Evolutionary conservation across 2,113 vertebrate species (phyloP).

Genomic region (Irena cyanogastra): DNA sequence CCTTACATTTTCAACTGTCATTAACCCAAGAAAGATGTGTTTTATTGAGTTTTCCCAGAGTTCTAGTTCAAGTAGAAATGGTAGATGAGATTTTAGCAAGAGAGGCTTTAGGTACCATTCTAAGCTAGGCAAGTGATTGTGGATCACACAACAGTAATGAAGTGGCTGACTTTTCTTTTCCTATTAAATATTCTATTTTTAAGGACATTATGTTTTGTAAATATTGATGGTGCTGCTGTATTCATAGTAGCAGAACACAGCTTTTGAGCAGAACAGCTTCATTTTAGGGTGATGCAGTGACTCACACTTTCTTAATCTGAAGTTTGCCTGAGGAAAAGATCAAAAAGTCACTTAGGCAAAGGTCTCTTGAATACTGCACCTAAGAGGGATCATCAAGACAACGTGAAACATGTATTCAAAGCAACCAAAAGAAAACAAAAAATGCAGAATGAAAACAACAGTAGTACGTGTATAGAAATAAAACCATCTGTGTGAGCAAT

Average conservation of each 20-base stretch:
- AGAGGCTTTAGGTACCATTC: neutral
- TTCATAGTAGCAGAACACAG: neutral
- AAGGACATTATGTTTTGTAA: neutral
- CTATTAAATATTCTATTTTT: neutral
- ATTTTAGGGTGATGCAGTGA: conserved; percentile 39
- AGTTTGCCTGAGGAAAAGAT: conserved; percentile 66
- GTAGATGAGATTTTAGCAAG: neutral
- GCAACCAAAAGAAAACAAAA: conserved; percentile 9
- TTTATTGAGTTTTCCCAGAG: neutral
- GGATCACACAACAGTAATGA: neutral
- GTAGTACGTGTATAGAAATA: conserved; percentile 14
- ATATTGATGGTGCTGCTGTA: neutral
- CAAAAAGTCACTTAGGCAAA: conserved; percentile 62
- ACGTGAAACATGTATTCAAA: conserved; percentile 64
- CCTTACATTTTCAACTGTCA: neutral
- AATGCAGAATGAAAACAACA: conserved; percentile 17
- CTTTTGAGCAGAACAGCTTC: neutral
- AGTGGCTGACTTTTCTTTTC: neutral
- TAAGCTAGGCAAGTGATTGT: neutral
- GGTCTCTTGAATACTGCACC: conserved; percentile 57
- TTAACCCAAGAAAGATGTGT: neutral
- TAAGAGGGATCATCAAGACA: conserved; percentile 75
- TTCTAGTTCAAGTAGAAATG: neutral
- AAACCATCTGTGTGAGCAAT: conserved; percentile 2
- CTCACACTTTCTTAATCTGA: conserved; percentile 71